These are phyloP conservation scores for Enteromius anoplus DNA, from an alignment of 2,797 vertebrate genomes.

Conservation along the genomic window DNA sequence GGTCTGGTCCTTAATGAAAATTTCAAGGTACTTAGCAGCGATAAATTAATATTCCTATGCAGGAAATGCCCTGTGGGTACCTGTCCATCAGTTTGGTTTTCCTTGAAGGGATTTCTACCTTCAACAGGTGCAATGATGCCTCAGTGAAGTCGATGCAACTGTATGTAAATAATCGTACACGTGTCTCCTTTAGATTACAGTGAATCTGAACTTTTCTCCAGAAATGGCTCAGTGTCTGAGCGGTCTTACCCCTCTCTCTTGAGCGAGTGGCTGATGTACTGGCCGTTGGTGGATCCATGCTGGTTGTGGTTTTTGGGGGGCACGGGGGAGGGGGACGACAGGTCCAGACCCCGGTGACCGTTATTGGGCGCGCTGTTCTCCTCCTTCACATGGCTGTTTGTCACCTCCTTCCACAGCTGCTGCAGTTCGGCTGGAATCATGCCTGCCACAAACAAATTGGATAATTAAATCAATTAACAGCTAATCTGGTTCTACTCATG, in stretches of 20 bases:
- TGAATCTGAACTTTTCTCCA: background rate
- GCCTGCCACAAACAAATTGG: constrained; percentile 99
- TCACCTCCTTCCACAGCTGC: constrained; percentile 99
- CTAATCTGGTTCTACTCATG: constrained; percentile 94
- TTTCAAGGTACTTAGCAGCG: constrained; percentile 68
- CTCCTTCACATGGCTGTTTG: constrained; percentile 87
- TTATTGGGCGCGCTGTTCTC: constrained; percentile 83
- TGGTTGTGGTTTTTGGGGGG: constrained; percentile 93
- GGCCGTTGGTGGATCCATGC: constrained; percentile 92
- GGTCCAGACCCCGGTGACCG: constrained; percentile 93
- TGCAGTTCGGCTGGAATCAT: constrained; percentile 99
- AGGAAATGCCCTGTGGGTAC: constrained; percentile 65
- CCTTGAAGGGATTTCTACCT: constrained; percentile 62
- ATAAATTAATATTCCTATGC: constrained; percentile 71
- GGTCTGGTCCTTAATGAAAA: constrained; percentile 66
- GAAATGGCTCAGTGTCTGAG: no score
- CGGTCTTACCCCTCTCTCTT: constrained; percentile 90
- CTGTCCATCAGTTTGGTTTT: constrained; percentile 66
- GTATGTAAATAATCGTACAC: constrained; percentile 9
- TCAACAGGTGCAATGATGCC: constrained; percentile 61
- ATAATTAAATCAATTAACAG: constrained; percentile 99
- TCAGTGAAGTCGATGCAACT: constrained; percentile 57
- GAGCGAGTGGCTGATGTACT: constrained; percentile 89
- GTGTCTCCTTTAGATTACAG: background rate
- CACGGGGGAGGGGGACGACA: constrained; percentile 91